A percentile compares a stretch with the other conserved stretches of the same genome.
Evolutionary conservation across 2,113 vertebrate species (phyloP).

Genomic region (Rhinolophus ferrumequinum): DNA sequence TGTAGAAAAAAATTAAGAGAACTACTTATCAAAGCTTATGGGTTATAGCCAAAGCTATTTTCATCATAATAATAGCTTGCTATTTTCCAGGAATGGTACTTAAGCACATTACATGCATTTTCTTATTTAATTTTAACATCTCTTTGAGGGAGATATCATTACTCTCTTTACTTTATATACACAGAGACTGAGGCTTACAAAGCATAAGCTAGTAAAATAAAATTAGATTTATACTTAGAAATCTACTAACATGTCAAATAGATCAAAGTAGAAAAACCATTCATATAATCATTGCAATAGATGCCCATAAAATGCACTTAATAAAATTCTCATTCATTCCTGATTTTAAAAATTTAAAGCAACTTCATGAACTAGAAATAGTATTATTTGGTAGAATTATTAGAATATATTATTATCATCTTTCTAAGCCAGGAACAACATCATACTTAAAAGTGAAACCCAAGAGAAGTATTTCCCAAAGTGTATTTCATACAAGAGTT

Average conservation of each 20-base stretch:
- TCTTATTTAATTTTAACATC: conserved; percentile 33
- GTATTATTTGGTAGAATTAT: neutral
- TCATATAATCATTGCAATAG: neutral
- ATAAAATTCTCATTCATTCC: conserved; percentile 17
- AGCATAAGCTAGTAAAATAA: conserved; percentile 29
- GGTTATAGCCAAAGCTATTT: conserved; percentile 17
- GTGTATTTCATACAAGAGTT: neutral
- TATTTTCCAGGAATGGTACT: conserved; percentile 19
- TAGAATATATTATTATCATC: neutral
- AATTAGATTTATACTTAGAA: neutral
- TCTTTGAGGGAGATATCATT: neutral
- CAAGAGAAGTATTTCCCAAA: neutral
- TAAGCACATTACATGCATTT: conserved; percentile 26
- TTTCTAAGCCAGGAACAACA: neutral
- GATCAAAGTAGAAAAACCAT: conserved; percentile 8
- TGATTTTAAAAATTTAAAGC: conserved; percentile 40
- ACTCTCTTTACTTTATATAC: neutral
- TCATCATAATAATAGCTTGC: conserved; percentile 26
- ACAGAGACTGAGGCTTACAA: neutral
- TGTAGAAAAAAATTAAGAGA: conserved; percentile 34
- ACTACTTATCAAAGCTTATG: conserved; percentile 32
- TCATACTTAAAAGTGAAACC: neutral
- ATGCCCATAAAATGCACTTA: neutral
- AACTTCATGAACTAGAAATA: conserved; percentile 50
- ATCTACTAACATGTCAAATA: neutral